These are phyloP conservation scores for Danaus plexippus DNA, from an alignment of 1,140 invertebrate species.

Conservation along the genomic window DNA sequence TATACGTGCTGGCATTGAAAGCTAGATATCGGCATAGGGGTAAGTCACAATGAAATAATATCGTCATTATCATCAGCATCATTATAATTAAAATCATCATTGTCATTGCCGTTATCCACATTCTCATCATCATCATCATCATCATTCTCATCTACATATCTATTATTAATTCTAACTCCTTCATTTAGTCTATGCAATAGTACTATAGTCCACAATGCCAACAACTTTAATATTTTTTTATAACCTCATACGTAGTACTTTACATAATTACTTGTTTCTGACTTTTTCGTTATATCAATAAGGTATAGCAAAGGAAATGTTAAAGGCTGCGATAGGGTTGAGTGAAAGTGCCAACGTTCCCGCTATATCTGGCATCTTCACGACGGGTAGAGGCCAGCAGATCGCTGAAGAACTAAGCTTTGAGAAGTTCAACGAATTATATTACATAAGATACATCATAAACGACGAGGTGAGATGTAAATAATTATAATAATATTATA, in stretches of 20 bases:
- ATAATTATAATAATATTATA: too few relatives aligned
- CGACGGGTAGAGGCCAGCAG: conserved; percentile 62
- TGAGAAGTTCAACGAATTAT: conserved; percentile 67
- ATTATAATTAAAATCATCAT: too few relatives aligned
- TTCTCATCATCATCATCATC: too few relatives aligned
- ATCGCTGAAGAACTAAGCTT: conserved; percentile 68
- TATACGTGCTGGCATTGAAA: conserved; percentile 58
- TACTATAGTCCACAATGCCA: neutral
- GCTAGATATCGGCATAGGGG: conserved; percentile 58
- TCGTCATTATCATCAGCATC: neutral
- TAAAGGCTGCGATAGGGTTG: conserved; percentile 60
- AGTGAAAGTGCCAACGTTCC: conserved; percentile 64
- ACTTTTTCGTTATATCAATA: neutral
- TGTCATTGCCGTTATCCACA: too few relatives aligned
- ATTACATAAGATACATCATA: conserved; percentile 72
- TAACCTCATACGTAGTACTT: neutral
- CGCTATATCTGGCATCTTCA: conserved; percentile 72
- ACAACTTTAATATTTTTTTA: conserved; percentile 1
- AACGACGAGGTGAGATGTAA: conserved; percentile 49
- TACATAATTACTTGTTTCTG: too few relatives aligned
- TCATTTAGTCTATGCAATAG: neutral
- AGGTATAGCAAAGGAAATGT: conserved; percentile 67
- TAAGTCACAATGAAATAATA: conserved; percentile 22
- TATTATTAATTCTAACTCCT: too few relatives aligned
- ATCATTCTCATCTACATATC: too few relatives aligned